Percentiles rank a stretch among this genome's conserved stretches.
Conservation (phyloP, 2,888 invertebrate genomes). For the Linyphia triangularis region DNA sequence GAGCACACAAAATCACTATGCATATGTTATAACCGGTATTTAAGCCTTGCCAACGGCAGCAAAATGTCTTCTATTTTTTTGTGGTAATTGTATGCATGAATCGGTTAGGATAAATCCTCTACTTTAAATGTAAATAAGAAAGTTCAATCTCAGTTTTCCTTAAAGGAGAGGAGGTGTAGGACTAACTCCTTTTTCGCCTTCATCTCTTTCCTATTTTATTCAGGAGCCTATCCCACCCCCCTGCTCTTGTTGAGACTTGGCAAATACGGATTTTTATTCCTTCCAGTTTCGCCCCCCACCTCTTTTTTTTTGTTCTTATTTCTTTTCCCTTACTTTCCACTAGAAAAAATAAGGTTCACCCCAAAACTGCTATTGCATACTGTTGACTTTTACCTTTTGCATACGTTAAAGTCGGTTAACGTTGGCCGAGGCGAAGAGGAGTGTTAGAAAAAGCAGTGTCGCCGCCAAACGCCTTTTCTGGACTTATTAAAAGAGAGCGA, state of each 20-base stretch:
- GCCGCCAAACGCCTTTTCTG: not conserved
- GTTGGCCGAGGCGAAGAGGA: slow-evolving; percentile 31
- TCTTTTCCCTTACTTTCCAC: slow-evolving; percentile 14
- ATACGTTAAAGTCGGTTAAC: slow-evolving; percentile 67
- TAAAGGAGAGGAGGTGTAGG: not conserved
- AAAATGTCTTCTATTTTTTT: too few species aligned
- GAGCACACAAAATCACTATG: slow-evolving; percentile 23
- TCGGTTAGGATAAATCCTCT: slow-evolving; percentile 54
- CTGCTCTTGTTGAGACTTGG: slow-evolving; percentile 53
- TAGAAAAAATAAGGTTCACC: slow-evolving; percentile 9
- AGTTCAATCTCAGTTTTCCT: slow-evolving; percentile 63
- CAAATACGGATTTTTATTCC: slow-evolving; percentile 57
- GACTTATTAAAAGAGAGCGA: slow-evolving; percentile 9
- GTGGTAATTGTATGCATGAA: slow-evolving; percentile 65
- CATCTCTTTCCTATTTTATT: slow-evolving; percentile 10
- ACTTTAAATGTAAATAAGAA: slow-evolving; percentile 73
- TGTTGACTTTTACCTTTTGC: slow-evolving; percentile 71
- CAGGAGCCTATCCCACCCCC: not conserved
- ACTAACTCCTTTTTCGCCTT: not conserved
- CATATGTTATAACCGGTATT: slow-evolving; percentile 24
- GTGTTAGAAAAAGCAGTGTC: not conserved
- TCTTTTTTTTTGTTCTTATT: not conserved
- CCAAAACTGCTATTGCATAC: slow-evolving; percentile 60
- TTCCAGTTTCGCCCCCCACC: too few species aligned
- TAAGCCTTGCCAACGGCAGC: too few species aligned